These are phyloP conservation scores for Smittia aterrima DNA, from an alignment of 2,888 invertebrate genomes.

Conservation along the genomic window DNA sequence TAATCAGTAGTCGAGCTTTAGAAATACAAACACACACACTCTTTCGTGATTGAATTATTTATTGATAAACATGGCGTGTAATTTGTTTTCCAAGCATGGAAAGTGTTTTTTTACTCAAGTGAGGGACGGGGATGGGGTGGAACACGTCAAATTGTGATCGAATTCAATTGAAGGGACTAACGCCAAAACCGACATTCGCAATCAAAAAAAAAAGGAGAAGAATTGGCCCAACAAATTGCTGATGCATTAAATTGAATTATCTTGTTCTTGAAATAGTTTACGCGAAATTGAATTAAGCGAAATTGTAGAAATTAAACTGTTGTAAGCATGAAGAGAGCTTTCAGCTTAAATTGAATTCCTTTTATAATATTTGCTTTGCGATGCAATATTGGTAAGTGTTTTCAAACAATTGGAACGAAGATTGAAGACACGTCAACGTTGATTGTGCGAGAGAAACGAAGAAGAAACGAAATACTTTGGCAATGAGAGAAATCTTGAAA, in stretches of 20 bases:
- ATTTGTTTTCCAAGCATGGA: not conserved
- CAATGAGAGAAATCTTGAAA: not conserved
- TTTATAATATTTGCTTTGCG: no score
- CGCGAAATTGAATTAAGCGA: conserved; percentile 1
- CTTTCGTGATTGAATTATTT: conserved; percentile 9
- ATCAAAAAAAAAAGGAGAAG: no score
- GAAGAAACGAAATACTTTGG: no score
- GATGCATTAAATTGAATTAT: not conserved
- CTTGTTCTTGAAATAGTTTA: not conserved
- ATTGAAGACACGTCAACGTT: no score
- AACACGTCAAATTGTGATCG: no score
- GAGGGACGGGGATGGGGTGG: no score
- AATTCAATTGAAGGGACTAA: no score
- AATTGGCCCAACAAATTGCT: not conserved
- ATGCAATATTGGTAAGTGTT: no score
- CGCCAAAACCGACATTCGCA: no score
- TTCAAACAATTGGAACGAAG: no score
- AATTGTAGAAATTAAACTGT: not conserved
- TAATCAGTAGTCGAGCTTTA: not conserved
- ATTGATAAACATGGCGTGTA: conserved; percentile 9
- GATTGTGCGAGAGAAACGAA: no score
- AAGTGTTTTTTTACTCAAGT: not conserved
- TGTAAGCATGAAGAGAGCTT: not conserved
- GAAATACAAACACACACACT: not conserved
- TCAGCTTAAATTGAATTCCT: no score